phyloP scores from a whole-genome alignment of 2,888 invertebrate species.

The Chirona hameri region DNA sequence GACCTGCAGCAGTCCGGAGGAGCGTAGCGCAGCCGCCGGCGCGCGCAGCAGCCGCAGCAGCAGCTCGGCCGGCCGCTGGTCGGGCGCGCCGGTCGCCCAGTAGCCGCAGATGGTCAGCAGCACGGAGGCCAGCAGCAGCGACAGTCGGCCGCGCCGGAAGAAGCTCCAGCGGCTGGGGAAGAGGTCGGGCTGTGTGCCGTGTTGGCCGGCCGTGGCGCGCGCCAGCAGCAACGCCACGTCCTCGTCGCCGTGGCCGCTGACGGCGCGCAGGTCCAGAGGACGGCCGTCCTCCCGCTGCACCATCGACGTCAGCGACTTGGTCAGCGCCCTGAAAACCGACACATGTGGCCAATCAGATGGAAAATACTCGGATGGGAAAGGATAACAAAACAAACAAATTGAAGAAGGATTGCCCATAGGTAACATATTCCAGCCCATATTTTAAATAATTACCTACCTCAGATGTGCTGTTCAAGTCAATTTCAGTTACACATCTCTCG shows the following conservation, averaged over 20 bases:
- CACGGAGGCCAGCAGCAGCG: constrained; percentile 12
- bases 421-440: no score
- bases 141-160: constrained; percentile 1
- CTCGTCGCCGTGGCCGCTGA: neutral
- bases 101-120: neutral
- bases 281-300: neutral
- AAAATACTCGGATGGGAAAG: no score
- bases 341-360: no score
- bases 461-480: no score
- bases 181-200: neutral
- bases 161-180: constrained; percentile 25
- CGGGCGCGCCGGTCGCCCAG: neutral
- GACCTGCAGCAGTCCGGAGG: neutral
- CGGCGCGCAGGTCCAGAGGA: neutral
- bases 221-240: neutral
- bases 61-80: neutral
- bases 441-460: no score
- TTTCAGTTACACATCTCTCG: no score
- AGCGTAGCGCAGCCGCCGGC: neutral
- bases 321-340: constrained; percentile 8
- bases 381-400: no score
- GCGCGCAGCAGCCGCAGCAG: neutral
- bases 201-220: neutral
- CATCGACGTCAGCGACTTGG: neutral
- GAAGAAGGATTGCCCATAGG: no score